These are phyloP conservation scores for Microcebus griseorufus DNA, from an alignment of 2,113 vertebrate species.

Conservation along the genomic window DNA sequence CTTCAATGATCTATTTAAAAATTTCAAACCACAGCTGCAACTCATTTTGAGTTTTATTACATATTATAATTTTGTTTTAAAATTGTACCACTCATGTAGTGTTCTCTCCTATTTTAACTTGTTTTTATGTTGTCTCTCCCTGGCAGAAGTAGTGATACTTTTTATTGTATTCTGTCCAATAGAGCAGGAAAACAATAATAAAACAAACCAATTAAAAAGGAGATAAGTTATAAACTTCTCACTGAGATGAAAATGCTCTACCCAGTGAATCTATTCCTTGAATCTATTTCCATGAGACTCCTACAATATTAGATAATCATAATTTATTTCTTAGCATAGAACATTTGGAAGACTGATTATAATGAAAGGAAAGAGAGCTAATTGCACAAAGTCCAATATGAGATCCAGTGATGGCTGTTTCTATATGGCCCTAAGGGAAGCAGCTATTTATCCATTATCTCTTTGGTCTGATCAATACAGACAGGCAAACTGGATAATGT, in stretches of 20 bases:
- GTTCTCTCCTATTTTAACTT: constrained; percentile 63
- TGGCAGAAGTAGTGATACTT: constrained; percentile 55
- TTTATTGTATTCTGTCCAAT: constrained; percentile 60
- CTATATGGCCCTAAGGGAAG: not conserved
- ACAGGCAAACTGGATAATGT: constrained; percentile 41
- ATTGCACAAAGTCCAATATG: constrained; percentile 51
- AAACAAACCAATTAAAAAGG: constrained; percentile 73
- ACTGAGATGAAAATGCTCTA: constrained; percentile 39
- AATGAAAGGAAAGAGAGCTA: constrained; percentile 59
- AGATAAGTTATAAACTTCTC: constrained; percentile 69
- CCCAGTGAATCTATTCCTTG: constrained; percentile 41
- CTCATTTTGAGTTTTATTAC: constrained; percentile 72
- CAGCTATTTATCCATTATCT: constrained; percentile 35
- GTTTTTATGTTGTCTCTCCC: constrained; percentile 67
- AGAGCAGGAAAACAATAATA: constrained; percentile 62
- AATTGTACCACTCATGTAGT: constrained; percentile 49
- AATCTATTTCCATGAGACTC: constrained; percentile 48
- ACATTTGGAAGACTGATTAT: constrained; percentile 51
- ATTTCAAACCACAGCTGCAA: constrained; percentile 70
- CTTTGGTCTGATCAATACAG: constrained; percentile 30
- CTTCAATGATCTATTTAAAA: constrained; percentile 61
- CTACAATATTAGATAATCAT: constrained; percentile 52
- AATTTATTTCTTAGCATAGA: constrained; percentile 66
- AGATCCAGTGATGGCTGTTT: constrained; percentile 32
- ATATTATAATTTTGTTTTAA: constrained; percentile 74